phyloP scores from a whole-genome alignment of 2,797 vertebrate species.

The Xyrichtys novacula region DNA sequence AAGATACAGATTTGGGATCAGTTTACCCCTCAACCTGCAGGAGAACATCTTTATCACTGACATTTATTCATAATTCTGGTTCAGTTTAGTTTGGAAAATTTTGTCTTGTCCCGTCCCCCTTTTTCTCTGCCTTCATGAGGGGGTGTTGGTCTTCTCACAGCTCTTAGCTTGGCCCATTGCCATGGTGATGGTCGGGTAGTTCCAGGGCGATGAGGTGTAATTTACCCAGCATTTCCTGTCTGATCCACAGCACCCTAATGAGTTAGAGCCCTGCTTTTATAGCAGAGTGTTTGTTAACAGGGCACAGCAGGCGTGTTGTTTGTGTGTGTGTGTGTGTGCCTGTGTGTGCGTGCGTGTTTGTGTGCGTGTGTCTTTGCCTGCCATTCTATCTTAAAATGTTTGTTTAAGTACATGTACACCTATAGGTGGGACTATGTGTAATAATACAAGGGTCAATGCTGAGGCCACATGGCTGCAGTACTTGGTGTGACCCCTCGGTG shows the following conservation, averaged over 20 bases:
- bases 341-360: neutral
- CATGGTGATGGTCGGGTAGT: constrained; percentile 74
- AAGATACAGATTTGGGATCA: constrained; percentile 48
- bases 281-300: constrained; percentile 74
- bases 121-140: constrained; percentile 21
- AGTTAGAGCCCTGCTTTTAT: constrained; percentile 77
- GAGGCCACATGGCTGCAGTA: constrained; percentile 68
- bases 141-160: constrained; percentile 69
- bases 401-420: constrained; percentile 27
- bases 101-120: constrained; percentile 17
- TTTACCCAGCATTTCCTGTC: constrained; percentile 85
- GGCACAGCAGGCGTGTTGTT: constrained; percentile 52
- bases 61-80: neutral
- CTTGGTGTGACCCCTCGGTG: constrained; percentile 78
- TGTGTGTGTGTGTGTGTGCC: constrained; percentile 19
- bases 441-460: constrained; percentile 15
- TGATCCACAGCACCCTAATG: constrained; percentile 79
- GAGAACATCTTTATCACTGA: constrained; percentile 6
- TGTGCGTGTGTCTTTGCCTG: constrained; percentile 18
- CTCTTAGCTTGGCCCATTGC: constrained; percentile 73
- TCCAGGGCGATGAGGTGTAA: constrained; percentile 81
- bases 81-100: neutral
- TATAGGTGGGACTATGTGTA: constrained; percentile 45
- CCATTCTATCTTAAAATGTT: constrained; percentile 31
- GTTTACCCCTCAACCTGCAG: constrained; percentile 38